A percentile compares a stretch with the other conserved stretches of the same genome.
Evolutionary conservation across 2,797 vertebrate species (phyloP).

Genomic region (Babyrousa celebensis): DNA sequence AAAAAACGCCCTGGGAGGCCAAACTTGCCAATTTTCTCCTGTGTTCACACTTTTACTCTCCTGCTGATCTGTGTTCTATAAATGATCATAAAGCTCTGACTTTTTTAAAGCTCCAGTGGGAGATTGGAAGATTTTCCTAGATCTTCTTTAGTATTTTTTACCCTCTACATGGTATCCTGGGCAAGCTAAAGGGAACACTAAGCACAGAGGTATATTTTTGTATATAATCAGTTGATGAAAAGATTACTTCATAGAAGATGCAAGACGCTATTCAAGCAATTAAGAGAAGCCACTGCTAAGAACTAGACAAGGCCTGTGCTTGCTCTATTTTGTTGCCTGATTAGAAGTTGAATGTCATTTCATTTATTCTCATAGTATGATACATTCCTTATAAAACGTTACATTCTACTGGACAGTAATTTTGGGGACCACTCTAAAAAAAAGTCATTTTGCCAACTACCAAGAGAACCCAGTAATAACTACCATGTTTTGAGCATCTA

Average conservation of each 20-base stretch:
- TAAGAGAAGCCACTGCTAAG: not conserved
- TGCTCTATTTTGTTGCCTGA: not conserved
- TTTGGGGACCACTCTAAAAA: not conserved
- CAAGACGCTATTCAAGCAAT: not conserved
- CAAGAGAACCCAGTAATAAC: not conserved
- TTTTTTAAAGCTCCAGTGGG: constrained; percentile 25
- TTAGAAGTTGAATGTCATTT: not conserved
- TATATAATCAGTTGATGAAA: constrained; percentile 58
- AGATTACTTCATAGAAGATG: not conserved
- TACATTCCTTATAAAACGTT: not conserved
- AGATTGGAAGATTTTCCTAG: constrained; percentile 9
- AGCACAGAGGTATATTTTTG: constrained; percentile 40
- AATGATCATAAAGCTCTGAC: constrained; percentile 57
- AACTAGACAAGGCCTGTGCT: not conserved
- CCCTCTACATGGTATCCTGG: not conserved
- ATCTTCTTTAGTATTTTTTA: constrained; percentile 64
- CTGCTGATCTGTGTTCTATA: constrained; percentile 59
- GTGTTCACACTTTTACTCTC: not conserved
- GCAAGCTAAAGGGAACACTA: not conserved
- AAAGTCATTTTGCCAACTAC: not conserved
- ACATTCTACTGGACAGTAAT: not conserved
- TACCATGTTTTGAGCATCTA: not conserved
- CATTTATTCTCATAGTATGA: not conserved
- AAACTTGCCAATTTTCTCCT: not conserved
- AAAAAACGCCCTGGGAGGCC: not conserved